Evolutionary conservation across 30 jellyfish, hydroid and myxozoan genomes (phyloP), one percentile per base, ranked within the genome.

Genomic region (Hydractinia symbiolongicarpus): DNA sequence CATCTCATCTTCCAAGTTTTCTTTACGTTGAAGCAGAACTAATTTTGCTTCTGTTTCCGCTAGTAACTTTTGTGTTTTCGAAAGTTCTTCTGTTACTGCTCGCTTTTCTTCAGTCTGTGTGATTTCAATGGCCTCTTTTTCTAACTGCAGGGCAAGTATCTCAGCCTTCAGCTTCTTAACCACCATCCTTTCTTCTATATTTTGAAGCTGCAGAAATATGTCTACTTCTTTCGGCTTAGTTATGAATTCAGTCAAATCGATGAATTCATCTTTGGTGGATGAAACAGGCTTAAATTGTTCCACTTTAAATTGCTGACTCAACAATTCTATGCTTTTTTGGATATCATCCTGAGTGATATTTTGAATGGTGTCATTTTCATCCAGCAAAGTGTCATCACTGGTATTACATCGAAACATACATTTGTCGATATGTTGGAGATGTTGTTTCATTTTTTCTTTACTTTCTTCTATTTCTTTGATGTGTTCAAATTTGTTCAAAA

Each of bases 381-480:
- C 81, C 77, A 77, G 79, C 9, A 77, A 10, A 10, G 82, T 77
- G 85, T 44, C 85, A 8, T 77, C 85, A 13, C 74, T 64, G 74
- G 40, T 6, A 64, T 64, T 51, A 7, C 19, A 44, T 7, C 40
- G 74, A 64, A n/a, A n/a, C 7, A 64, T 64, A 0, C 55, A n/a
- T 56, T 4, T 60, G 55, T 77, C 85, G 30, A 77, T 13, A 8
- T 21, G 11, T 77, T 53, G 56, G 20, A 77, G 20, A 16, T 62
- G 56, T 77, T 30, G 56, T 10, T 55, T 53, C 15, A 19, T 20
- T 15, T 61, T 53, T 14, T 77, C 85, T 60, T 64, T 64, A 0
- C 74, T 44, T 64, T 64, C 74, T 13, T 64, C 52, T 13, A 64
- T 51, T n/a, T 64, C 74, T 64, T 64, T 64, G 5, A 64, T 7